Percentiles rank a stretch among this genome's conserved stretches.
These are phyloP conservation scores for Apantesis nais DNA, from an alignment of 2,888 invertebrate genomes.

Conservation along the genomic window DNA sequence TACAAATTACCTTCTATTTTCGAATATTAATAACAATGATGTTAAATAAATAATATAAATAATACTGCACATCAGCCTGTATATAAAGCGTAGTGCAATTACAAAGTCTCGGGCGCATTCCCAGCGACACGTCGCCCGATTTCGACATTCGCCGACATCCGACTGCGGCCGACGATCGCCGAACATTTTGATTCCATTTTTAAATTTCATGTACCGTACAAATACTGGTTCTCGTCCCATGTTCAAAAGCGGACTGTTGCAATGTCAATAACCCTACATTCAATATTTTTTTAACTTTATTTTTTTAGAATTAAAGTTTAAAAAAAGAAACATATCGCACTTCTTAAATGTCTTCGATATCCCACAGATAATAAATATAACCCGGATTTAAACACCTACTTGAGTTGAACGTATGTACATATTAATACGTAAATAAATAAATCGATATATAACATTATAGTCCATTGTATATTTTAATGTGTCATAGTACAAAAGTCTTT, in stretches of 20 bases:
- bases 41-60: background rate
- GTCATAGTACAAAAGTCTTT: background rate
- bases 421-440: too few species aligned
- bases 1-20: background rate
- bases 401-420: background rate
- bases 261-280: constrained; percentile 46
- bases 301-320: background rate
- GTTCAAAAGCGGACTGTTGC: constrained; percentile 36
- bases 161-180: constrained; percentile 32
- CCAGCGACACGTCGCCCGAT: constrained; percentile 70
- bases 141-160: constrained; percentile 37
- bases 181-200: constrained; percentile 50
- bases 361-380: background rate
- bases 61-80: constrained; percentile 45
- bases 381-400: background rate
- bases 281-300: background rate
- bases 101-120: constrained; percentile 70
- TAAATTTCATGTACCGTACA: constrained; percentile 50
- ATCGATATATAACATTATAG: too few species aligned
- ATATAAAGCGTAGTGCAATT: constrained; percentile 62
- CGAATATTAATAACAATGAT: background rate
- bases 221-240: constrained; percentile 41
- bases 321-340: background rate
- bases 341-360: background rate
- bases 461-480: background rate